These are phyloP conservation scores for Spatulosminthurus flaviceps DNA, from an alignment of 2,888 invertebrate species.

Conservation along the genomic window DNA sequence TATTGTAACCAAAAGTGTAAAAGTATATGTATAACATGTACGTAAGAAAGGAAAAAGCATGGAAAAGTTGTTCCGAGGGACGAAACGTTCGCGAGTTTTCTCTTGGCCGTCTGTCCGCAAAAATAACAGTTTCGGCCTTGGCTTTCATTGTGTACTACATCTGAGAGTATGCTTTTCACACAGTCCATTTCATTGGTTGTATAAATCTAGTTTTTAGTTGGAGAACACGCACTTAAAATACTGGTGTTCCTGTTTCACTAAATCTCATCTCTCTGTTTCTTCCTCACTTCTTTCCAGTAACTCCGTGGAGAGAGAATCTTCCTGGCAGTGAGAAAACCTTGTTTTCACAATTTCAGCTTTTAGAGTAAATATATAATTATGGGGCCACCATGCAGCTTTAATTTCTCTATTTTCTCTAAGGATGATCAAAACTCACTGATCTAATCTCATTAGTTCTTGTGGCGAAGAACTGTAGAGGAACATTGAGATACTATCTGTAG, in stretches of 20 bases:
- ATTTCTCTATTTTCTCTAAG: not conserved
- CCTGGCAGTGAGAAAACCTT: not conserved
- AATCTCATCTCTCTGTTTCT: not conserved
- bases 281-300: not conserved
- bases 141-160: not conserved
- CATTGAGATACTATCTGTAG: not conserved
- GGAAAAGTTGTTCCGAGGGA: not conserved
- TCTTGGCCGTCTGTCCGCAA: not conserved
- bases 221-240: slow-evolving; percentile 3
- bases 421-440: not conserved
- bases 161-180: not conserved
- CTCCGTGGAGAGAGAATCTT: too few species aligned
- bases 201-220: not conserved
- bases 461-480: too few species aligned
- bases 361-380: not conserved
- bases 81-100: not conserved
- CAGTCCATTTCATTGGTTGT: slow-evolving; percentile 5
- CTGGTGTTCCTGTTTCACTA: not conserved
- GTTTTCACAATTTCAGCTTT: not conserved
- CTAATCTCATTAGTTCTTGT: slow-evolving; percentile 7
- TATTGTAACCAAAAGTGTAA: too few species aligned
- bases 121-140: not conserved
- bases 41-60: not conserved
- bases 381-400: not conserved
- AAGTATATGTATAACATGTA: too few species aligned